phyloP scores from a whole-genome alignment of 1,140 invertebrate genomes.

The Cydia amplana region DNA sequence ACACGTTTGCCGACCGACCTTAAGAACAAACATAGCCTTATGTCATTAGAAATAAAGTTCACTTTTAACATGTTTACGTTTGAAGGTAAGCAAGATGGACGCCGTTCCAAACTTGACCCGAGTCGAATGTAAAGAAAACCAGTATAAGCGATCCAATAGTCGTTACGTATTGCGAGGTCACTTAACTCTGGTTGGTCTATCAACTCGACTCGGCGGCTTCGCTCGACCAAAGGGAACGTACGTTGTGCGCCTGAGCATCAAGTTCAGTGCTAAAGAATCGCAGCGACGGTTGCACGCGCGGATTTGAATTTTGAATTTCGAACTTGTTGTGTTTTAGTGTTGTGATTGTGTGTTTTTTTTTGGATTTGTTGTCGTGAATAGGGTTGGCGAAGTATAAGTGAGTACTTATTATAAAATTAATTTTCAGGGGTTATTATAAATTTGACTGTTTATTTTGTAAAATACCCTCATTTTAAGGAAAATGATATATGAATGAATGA shows the following conservation, averaged over 20 bases:
- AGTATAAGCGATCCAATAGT: not conserved
- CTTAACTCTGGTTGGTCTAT: not conserved
- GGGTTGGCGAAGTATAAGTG: not conserved
- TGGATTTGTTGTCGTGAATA: not conserved
- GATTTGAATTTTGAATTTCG: slow-evolving; percentile 2
- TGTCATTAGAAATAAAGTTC: not conserved
- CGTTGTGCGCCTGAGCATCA: slow-evolving; percentile 2
- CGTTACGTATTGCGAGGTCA: not conserved
- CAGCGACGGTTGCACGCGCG: slow-evolving; percentile 3
- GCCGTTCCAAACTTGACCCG: not conserved
- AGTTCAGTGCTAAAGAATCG: slow-evolving; percentile 28
- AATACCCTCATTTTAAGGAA: slow-evolving; percentile 1
- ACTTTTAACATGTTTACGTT: not conserved
- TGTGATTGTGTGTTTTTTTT: slow-evolving; percentile 20
- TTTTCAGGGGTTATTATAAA: not conserved
- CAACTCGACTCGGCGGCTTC: not conserved
- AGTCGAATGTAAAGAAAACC: not conserved
- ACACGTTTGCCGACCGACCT: slow-evolving; percentile 17
- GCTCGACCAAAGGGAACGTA: not conserved
- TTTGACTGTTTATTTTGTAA: not conserved
- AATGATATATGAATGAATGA: no score
- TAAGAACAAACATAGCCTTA: not conserved
- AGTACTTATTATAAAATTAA: not conserved
- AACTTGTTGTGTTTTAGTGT: not conserved
- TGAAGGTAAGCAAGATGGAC: slow-evolving; percentile 13